Conservation (phyloP, 2,797 vertebrate species). For the Argyrosomus regius region DNA sequence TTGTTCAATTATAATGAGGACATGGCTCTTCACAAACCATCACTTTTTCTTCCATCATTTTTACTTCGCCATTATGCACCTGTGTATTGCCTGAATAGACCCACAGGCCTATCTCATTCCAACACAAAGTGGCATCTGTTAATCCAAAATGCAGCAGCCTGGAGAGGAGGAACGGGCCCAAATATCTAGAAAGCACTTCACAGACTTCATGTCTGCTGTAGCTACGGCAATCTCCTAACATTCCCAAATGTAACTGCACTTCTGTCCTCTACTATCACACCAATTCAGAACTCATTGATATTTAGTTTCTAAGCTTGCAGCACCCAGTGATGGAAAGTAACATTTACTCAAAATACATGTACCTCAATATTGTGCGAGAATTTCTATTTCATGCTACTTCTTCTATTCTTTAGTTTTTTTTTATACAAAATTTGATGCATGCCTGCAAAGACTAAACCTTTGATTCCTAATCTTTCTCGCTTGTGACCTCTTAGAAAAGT, state of each 20-base stretch:
- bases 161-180: conserved; percentile 38
- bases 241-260: conserved; percentile 31
- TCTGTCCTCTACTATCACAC: conserved; percentile 47
- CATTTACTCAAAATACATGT: conserved; percentile 6
- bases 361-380: background rate
- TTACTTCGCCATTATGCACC: conserved; percentile 70
- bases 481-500: background rate
- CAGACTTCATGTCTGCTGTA: conserved; percentile 42
- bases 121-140: conserved; percentile 76
- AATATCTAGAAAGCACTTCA: conserved; percentile 57
- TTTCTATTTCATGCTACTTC: background rate
- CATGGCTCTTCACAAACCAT: conserved; percentile 75
- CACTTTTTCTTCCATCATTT: conserved; percentile 69
- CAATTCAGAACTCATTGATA: conserved; percentile 40
- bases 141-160: conserved; percentile 71
- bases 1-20: conserved; percentile 82
- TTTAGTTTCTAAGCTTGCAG: conserved; percentile 21
- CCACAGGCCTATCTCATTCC: conserved; percentile 70
- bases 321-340: background rate
- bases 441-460: background rate
- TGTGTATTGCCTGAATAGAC: conserved; percentile 72
- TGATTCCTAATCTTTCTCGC: background rate
- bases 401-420: background rate
- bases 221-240: conserved; percentile 47
- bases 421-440: background rate